phyloP scores from a whole-genome alignment of 2,888 invertebrate genomes.

The Idaea aversata region DNA sequence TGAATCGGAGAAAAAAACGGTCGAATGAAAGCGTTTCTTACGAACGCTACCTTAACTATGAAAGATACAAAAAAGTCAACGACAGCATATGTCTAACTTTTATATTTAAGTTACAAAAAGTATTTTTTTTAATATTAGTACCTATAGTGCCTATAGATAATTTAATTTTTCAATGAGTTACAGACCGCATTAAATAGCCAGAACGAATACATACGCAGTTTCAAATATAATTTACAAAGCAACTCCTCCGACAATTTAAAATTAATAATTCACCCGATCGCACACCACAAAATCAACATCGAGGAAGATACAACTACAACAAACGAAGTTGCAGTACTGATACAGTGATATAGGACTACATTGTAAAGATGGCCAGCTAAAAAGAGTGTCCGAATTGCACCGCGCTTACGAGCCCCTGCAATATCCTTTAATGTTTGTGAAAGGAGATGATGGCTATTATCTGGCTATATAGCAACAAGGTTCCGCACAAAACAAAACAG shows the following conservation, averaged over 20 bases:
- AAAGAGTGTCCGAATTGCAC: constrained; percentile 24
- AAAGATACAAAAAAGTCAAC: no score
- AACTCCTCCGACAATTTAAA: background rate
- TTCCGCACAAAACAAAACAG: constrained; percentile 25
- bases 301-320: constrained; percentile 20
- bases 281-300: constrained; percentile 17
- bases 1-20: no score
- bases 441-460: constrained; percentile 27
- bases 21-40: no score
- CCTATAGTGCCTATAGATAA: no score
- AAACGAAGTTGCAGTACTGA: constrained; percentile 24
- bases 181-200: background rate
- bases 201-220: background rate
- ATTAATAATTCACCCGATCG: no score
- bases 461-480: constrained; percentile 8
- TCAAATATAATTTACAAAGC: background rate
- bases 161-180: no score
- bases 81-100: no score
- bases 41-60: no score
- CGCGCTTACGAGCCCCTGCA: constrained; percentile 23
- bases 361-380: constrained; percentile 18
- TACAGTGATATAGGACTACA: constrained; percentile 28
- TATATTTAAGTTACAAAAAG: no score
- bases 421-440: constrained; percentile 19
- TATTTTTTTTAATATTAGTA: no score